These are phyloP conservation scores for Rhinolophus ferrumequinum DNA, from an alignment of 2,113 vertebrate species.

Conservation along the genomic window DNA sequence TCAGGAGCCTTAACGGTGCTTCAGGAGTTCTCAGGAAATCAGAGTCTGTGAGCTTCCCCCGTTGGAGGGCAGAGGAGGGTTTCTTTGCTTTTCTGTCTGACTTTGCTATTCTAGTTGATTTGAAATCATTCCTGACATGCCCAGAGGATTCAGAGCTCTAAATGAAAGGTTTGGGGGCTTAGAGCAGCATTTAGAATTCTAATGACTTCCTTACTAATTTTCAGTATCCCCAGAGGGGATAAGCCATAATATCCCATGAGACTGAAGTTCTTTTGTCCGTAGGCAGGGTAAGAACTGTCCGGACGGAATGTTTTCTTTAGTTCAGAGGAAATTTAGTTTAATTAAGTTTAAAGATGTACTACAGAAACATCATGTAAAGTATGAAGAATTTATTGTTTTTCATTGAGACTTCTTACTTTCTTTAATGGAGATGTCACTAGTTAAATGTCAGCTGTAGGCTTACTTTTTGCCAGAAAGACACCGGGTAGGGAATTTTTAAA, in stretches of 20 bases:
- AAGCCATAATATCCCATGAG: neutral
- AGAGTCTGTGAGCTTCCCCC: neutral
- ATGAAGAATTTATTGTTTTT: neutral
- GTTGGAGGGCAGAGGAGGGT: neutral
- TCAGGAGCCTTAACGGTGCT: neutral
- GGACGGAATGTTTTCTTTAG: neutral
- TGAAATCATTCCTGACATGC: conserved; percentile 32
- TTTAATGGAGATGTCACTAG: neutral
- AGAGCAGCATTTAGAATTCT: conserved; percentile 33
- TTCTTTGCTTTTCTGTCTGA: conserved; percentile 41
- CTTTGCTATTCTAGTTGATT: neutral
- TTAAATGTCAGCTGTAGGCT: conserved; percentile 48
- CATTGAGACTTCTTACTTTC: neutral
- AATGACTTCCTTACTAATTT: conserved; percentile 49
- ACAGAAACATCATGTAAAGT: neutral
- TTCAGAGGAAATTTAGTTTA: conserved; percentile 50
- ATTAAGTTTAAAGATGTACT: conserved; percentile 4
- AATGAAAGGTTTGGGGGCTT: conserved; percentile 9
- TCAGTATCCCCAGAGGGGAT: neutral
- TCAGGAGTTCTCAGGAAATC: neutral
- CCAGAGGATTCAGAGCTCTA: conserved; percentile 21
- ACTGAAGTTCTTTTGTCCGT: conserved; percentile 30
- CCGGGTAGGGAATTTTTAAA: neutral
- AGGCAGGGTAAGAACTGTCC: neutral
- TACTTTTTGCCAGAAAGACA: conserved; percentile 32